Percentiles rank a stretch among this genome's conserved stretches.
These are phyloP conservation scores for Amblyraja radiata DNA, from an alignment of 2,797 vertebrate genomes.

Conservation along the genomic window DNA sequence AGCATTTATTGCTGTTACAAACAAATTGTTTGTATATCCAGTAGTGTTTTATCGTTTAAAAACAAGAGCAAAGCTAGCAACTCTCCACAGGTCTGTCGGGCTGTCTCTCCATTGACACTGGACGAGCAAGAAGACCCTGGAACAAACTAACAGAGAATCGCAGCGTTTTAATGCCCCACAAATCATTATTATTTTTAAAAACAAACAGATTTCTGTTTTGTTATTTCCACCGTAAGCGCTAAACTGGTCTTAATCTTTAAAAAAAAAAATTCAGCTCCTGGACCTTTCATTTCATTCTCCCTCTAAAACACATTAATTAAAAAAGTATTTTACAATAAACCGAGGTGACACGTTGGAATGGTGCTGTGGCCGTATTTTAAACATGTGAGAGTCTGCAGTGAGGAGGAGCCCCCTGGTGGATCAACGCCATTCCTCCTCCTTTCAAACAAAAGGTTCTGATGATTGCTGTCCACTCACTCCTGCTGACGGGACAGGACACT, in stretches of 20 bases:
- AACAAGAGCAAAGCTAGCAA: conserved; percentile 35
- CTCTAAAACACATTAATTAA: conserved; percentile 32
- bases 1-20: conserved; percentile 35
- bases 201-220: conserved; percentile 26
- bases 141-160: conserved; percentile 28
- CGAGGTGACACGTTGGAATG: neutral
- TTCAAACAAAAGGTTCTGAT: conserved; percentile 21
- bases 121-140: neutral
- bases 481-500: neutral
- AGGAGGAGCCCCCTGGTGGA: neutral
- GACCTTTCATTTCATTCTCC: conserved; percentile 4
- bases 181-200: neutral
- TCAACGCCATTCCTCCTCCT: neutral
- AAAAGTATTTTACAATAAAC: conserved; percentile 35
- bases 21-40: conserved; percentile 30
- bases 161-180: conserved; percentile 14
- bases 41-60: conserved; percentile 17
- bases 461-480: neutral
- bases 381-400: neutral
- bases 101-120: neutral
- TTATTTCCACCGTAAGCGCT: conserved; percentile 30
- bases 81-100: neutral
- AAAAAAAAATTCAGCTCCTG: neutral
- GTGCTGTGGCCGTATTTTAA: conserved; percentile 13
- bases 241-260: conserved; percentile 22